A percentile compares a stretch with the other conserved stretches of the same genome.
phyloP scores from a whole-genome alignment of 1,140 invertebrate species.

The Marisa cornuarietis region DNA sequence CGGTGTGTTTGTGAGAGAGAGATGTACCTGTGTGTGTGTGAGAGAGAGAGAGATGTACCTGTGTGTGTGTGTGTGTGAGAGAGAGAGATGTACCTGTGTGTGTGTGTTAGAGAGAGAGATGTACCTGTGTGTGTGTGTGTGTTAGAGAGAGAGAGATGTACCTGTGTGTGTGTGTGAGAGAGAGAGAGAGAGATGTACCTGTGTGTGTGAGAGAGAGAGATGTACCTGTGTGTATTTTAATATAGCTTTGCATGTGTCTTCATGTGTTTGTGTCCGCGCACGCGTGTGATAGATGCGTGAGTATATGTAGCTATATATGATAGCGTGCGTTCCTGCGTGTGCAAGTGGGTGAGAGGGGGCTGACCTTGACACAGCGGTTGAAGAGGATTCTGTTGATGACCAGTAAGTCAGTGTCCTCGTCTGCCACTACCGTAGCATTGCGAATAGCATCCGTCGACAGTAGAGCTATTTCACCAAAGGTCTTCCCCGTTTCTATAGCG shows the following conservation, averaged over 20 bases:
- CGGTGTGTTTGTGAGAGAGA: constrained; percentile 5
- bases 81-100: constrained; percentile 6
- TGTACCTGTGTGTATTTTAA: no score
- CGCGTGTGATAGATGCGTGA: constrained; percentile 2
- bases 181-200: no score
- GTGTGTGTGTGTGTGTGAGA: constrained; percentile 14
- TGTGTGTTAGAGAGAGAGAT: no score
- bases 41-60: neutral
- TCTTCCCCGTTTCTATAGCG: constrained; percentile 53
- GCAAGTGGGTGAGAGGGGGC: neutral
- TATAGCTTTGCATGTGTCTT: no score
- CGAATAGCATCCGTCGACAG: constrained; percentile 56
- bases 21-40: neutral
- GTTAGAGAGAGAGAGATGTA: no score
- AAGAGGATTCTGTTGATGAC: constrained; percentile 58
- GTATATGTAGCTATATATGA: neutral
- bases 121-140: no score
- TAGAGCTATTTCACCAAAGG: constrained; percentile 63
- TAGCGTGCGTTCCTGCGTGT: no score
- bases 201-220: no score
- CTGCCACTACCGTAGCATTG: constrained; percentile 59
- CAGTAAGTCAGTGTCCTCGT: constrained; percentile 57
- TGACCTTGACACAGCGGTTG: constrained; percentile 59
- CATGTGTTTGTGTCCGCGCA: neutral
- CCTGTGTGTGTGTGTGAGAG: no score